Conservation (phyloP, 1,140 invertebrate species). For the Aphelenchoides besseyi region DNA sequence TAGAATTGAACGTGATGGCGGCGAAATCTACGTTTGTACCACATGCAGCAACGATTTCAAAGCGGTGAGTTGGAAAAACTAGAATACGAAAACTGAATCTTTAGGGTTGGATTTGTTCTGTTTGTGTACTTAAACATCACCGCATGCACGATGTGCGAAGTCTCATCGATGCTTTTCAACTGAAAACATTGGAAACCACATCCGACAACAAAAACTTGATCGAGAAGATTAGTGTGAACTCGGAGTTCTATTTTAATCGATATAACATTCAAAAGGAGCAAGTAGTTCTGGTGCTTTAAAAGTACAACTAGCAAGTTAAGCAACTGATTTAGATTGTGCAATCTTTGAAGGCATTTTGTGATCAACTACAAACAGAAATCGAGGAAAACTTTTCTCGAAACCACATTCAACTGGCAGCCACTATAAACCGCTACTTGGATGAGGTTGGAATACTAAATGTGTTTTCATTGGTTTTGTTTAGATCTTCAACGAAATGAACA, state of each 20-base stretch:
- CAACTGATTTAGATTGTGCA: not conserved
- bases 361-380: not conserved
- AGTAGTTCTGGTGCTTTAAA: not conserved
- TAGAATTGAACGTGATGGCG: not conserved
- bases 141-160: not conserved
- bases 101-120: not conserved
- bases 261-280: not conserved
- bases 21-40: not conserved
- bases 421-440: not conserved
- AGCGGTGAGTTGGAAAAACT: no score
- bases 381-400: not conserved
- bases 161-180: not conserved
- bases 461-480: constrained; percentile 14
- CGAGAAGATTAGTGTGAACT: not conserved
- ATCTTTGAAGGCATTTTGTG: not conserved
- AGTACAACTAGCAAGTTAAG: no score
- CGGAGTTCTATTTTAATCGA: not conserved
- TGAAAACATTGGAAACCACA: not conserved
- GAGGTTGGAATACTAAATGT: not conserved
- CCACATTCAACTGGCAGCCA: not conserved
- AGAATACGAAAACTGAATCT: no score
- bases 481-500: not conserved
- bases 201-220: constrained; percentile 14
- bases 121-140: constrained; percentile 10
- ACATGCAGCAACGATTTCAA: not conserved